Evolutionary conservation across 2,797 vertebrate species (phyloP), one percentile per base, ranked within the genome.

Genomic region (Hippopotamyrus pictus): DNA sequence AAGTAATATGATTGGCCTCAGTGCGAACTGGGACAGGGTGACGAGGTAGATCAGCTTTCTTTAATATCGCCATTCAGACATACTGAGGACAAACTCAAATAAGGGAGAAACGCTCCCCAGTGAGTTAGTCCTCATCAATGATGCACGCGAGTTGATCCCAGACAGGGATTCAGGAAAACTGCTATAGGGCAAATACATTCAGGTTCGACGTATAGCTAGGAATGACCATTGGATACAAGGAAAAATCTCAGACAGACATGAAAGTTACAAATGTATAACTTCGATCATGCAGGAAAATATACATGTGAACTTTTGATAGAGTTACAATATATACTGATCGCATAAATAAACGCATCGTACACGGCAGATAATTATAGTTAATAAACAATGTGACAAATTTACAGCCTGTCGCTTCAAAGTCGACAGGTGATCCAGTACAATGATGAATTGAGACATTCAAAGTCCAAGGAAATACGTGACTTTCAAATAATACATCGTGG

Each of bases 71-170:
- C 12, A 17, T 48, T 29, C 88, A 79, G 22, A 51, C 79, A 73
- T 6, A 50, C 87, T 69, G 29, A 9, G 65, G 29, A 33, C 65
- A 73, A 73, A 73, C 25, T 88, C 57, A 85, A 44, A 84, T 73
- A 46, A 53, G 76, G 53, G 51, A 51, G 29, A 54, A 62, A 84
- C 12, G 76, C n/a, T 90, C 65, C 65, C 65, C 57, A 29, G 84
- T 88, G 87, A 88, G 87, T 90, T 90, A 88, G 84, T 73, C 87
- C 62, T 88, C 79, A 90, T 88, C 82, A 88, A 76, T 90, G 88
- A 90, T 86, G 59, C 87, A 86, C 62, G 22, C 83, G 14, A 33
- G 22, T 33, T 50, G 86, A 46, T 69, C 29, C 65, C 65, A 73
- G 9, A 37, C 73, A 14, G 59, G 51, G 54, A 59, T 88, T 88